Evolutionary conservation across 2,888 invertebrate genomes (phyloP).

Genomic region (Cremastinae sp.): DNA sequence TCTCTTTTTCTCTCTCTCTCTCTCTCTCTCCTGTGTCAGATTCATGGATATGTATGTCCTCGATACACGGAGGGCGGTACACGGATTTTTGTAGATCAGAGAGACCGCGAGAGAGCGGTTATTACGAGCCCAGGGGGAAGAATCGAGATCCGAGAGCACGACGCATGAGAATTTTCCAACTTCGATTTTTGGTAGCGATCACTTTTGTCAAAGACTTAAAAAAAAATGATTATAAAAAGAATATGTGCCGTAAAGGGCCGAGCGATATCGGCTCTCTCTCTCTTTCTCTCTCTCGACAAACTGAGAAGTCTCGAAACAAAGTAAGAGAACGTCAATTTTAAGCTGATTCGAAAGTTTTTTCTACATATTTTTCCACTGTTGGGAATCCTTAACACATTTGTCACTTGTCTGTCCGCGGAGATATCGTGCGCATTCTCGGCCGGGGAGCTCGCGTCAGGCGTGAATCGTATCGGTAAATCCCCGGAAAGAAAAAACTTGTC

Average conservation of each 20-base stretch:
- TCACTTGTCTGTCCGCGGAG: conserved; percentile 18
- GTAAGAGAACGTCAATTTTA: neutral
- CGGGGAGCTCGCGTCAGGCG: conserved; percentile 13
- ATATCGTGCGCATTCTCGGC: conserved; percentile 1
- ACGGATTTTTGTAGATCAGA: conserved; percentile 75
- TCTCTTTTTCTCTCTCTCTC: neutral
- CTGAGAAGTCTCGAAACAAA: neutral
- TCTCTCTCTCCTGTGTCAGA: conserved; percentile 19
- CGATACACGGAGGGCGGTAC: conserved; percentile 45
- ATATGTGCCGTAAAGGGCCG: too few species aligned
- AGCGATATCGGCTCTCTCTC: too few species aligned
- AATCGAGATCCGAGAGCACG: too few species aligned
- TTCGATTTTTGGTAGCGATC: neutral
- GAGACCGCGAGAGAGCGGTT: conserved; percentile 62
- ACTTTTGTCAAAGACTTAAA: conserved; percentile 5
- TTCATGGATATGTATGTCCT: conserved; percentile 9
- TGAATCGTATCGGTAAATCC: conserved; percentile 27
- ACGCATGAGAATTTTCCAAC: conserved; percentile 10
- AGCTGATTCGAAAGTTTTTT: neutral
- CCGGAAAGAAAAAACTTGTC: conserved; percentile 31
- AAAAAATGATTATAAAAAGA: neutral
- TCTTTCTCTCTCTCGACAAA: too few species aligned
- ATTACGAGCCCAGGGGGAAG: conserved; percentile 10
- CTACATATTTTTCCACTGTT: neutral
- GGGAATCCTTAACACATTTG: conserved; percentile 17